Evolutionary conservation across 2,113 vertebrate species (phyloP), one percentile per base, ranked within the genome.

Genomic region (Chloropsis hardwickii): DNA sequence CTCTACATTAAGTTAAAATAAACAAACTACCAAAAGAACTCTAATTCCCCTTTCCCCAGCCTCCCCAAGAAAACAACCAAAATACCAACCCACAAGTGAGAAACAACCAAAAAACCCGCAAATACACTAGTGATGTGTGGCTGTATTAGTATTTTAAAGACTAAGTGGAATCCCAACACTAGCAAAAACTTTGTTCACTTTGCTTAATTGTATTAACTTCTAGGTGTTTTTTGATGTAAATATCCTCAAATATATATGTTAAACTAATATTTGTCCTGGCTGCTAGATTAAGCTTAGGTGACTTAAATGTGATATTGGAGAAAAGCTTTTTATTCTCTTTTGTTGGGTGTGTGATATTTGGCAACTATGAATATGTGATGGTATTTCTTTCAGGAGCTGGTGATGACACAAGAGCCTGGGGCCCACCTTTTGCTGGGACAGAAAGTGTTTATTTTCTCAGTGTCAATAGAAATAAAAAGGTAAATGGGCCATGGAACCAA

Each of bases 361-460:
- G 71, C 53, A 40, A 4, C 17, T 90, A 21, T 6, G 12, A 93
- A 45, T 67, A 31, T 28, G 18, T 51, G 9, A 11, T 47, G 53
- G 4, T 96, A 6, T 94, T 91, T 92, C 78, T 98, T 98, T 67
- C 90, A 99, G 99, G 98, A 94, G 35, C 88, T 50, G 99, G 99
- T 29, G 99, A 99, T 95, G 99, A 99, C 84, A 99, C 99, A 79
- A 98, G 99, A 97, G 95, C 98, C 16, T 99, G 99, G 99, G 99
- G 99, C 14, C 99, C 99, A 80, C 99, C 99, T 40, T 99, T 99
- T 89, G 94, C 98, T 35, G 98, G 97, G 42, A 97, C 94, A 72
- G 99, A 99, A 97, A 99, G 99, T 91, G 86, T 96, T 92, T 99
- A 99, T 94, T 99, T 99, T 98, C 98, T 99, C 64, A 99, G 99